These are phyloP conservation scores for Drosophila tropicalis DNA, from an alignment of 1,140 invertebrate genomes.

Conservation along the genomic window DNA sequence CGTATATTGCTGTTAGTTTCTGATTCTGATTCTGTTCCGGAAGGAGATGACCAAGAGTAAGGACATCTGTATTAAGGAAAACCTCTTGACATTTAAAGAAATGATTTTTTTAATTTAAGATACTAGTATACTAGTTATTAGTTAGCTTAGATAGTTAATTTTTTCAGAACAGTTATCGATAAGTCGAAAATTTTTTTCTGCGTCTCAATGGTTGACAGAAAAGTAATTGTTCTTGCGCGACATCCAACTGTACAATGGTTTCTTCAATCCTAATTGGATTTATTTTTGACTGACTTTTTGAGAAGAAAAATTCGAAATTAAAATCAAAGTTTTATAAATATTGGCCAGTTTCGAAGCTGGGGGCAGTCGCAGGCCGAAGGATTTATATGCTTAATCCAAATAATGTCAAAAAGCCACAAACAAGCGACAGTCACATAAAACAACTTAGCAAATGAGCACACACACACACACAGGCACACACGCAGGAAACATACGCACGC, in stretches of 20 bases:
- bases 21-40: background rate
- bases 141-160: too few relatives aligned
- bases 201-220: background rate
- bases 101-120: too few relatives aligned
- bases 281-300: too few relatives aligned
- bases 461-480: conserved; percentile 33
- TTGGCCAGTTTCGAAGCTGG: conserved; percentile 49
- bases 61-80: too few relatives aligned
- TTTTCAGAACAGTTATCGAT: background rate
- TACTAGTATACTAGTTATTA: too few relatives aligned
- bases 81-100: too few relatives aligned
- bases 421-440: conserved; percentile 78
- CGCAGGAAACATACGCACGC: conserved; percentile 10
- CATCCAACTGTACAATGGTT: too few relatives aligned
- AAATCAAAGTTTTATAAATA: conserved; percentile 55
- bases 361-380: conserved; percentile 19
- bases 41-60: too few relatives aligned
- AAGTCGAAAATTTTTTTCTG: background rate
- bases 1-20: background rate
- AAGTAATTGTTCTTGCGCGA: too few relatives aligned
- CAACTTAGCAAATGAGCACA: conserved; percentile 76
- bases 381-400: conserved; percentile 79
- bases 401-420: conserved; percentile 81
- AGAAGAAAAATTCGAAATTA: conserved; percentile 5
- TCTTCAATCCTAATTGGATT: too few relatives aligned